These are phyloP conservation scores for Diachasmimorpha longicaudata DNA, from an alignment of 1,140 invertebrate species.

Conservation along the genomic window DNA sequence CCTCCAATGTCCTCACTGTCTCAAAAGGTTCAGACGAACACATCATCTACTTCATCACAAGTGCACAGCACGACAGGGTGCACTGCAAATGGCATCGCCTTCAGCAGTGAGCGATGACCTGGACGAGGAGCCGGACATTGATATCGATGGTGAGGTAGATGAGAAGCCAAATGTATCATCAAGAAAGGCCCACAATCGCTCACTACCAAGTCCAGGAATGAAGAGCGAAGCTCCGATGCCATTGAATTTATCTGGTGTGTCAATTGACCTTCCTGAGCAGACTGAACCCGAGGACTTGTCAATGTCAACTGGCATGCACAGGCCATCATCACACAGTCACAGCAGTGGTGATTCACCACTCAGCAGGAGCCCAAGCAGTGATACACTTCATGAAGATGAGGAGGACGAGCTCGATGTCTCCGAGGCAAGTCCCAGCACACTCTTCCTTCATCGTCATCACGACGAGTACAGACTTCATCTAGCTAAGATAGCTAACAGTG, in stretches of 20 bases:
- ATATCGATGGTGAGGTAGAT: slow-evolving; percentile 40
- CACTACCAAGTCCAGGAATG: slow-evolving; percentile 36
- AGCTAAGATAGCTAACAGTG: slow-evolving; percentile 28
- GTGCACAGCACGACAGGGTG: slow-evolving; percentile 65
- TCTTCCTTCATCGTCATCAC: slow-evolving; percentile 40
- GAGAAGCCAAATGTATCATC: slow-evolving; percentile 27
- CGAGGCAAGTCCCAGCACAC: slow-evolving; percentile 40
- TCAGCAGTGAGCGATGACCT: slow-evolving; percentile 55
- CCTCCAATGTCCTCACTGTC: slow-evolving; percentile 79
- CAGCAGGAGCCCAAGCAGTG: slow-evolving; percentile 48
- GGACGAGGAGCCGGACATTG: slow-evolving; percentile 44
- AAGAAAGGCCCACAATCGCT: slow-evolving; percentile 49
- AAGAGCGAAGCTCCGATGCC: slow-evolving; percentile 33
- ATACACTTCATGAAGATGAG: slow-evolving; percentile 46
- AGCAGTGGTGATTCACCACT: slow-evolving; percentile 49
- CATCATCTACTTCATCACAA: slow-evolving; percentile 88
- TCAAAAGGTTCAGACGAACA: slow-evolving; percentile 78
- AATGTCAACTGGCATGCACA: slow-evolving; percentile 59
- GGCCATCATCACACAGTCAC: slow-evolving; percentile 46
- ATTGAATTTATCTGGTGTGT: slow-evolving; percentile 48
- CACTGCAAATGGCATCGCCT: slow-evolving; percentile 43
- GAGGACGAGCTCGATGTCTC: slow-evolving; percentile 45
- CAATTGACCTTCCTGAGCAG: slow-evolving; percentile 73
- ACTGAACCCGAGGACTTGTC: slow-evolving; percentile 88
- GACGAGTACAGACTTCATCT: slow-evolving; percentile 24